Evolutionary conservation across 1,140 invertebrate genomes (phyloP).

Genomic region (Anoplolepis gracilipes): DNA sequence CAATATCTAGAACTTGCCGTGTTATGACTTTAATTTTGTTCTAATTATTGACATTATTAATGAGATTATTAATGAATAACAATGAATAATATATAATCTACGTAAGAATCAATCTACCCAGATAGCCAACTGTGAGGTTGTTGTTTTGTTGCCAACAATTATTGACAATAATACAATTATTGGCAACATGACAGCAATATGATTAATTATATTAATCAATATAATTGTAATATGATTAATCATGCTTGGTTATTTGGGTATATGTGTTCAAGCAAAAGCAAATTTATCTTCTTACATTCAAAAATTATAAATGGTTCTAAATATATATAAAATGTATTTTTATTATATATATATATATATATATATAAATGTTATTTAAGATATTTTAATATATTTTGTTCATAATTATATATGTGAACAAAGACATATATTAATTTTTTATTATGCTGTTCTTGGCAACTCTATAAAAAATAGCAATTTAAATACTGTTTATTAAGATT

Average conservation of each 20-base stretch:
- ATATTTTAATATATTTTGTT: slow-evolving; percentile 15
- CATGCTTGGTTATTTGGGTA: no score
- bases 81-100: neutral
- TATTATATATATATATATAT: slow-evolving; percentile 21
- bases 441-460: neutral
- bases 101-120: neutral
- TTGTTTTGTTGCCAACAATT: no score
- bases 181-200: no score
- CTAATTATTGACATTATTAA: neutral
- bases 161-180: no score
- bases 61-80: neutral
- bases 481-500: slow-evolving; percentile 10
- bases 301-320: neutral
- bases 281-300: slow-evolving; percentile 31
- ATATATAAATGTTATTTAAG: slow-evolving; percentile 37
- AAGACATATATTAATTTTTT: slow-evolving; percentile 9
- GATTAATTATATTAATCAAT: no score
- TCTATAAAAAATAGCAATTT: slow-evolving; percentile 21
- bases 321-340: slow-evolving; percentile 9
- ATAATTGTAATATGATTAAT: no score
- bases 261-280: slow-evolving; percentile 11
- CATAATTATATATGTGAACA: neutral
- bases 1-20: neutral
- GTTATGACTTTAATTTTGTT: neutral
- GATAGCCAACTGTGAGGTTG: no score